These are phyloP conservation scores for Odontocerum albicorne DNA, from an alignment of 2,888 invertebrate species.

Conservation along the genomic window DNA sequence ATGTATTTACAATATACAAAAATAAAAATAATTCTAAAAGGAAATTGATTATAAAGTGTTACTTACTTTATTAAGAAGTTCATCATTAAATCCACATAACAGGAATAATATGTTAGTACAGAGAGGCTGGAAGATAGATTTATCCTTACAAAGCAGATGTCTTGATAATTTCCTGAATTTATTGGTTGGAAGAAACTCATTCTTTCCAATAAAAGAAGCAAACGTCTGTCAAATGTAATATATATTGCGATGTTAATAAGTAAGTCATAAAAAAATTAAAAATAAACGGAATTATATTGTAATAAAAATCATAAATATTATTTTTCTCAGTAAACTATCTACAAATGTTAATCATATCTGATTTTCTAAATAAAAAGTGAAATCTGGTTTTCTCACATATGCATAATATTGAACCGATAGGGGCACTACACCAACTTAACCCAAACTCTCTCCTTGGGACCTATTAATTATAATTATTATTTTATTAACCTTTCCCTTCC, in stretches of 20 bases:
- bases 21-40: neutral
- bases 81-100: conserved; percentile 52
- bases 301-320: too few relatives aligned
- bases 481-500: too few relatives aligned
- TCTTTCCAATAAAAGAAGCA: conserved; percentile 44
- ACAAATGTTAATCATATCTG: too few relatives aligned
- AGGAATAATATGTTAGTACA: conserved; percentile 62
- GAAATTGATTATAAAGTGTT: neutral
- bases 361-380: too few relatives aligned
- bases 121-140: conserved; percentile 49
- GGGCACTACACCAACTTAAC: too few relatives aligned
- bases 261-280: too few relatives aligned
- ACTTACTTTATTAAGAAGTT: conserved; percentile 44
- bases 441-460: too few relatives aligned
- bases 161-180: conserved; percentile 48
- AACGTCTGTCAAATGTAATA: conserved; percentile 38
- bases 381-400: too few relatives aligned
- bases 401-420: too few relatives aligned
- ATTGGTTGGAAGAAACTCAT: conserved; percentile 61
- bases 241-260: neutral
- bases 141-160: conserved; percentile 49
- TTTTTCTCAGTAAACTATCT: too few relatives aligned
- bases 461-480: too few relatives aligned
- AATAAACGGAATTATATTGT: too few relatives aligned
- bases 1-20: neutral